Percentiles rank a stretch among this genome's conserved stretches.
Evolutionary conservation across 2,888 invertebrate genomes (phyloP).

Genomic region (Chirona hameri): DNA sequence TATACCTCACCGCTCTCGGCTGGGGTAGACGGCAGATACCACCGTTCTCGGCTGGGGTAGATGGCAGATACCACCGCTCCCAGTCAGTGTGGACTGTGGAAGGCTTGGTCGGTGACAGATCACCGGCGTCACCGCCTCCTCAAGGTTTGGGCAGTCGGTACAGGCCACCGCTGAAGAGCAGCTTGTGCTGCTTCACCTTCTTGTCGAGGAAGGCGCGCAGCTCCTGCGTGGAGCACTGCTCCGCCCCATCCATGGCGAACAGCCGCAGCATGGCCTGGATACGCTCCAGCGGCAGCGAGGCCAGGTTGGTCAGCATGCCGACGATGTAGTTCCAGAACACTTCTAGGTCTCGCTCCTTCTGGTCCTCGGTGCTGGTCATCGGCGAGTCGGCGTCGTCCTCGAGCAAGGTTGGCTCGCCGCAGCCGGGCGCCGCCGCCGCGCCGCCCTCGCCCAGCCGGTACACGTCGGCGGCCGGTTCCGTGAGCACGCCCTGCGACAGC

Average conservation of each 20-base stretch:
- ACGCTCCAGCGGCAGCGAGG: slow-evolving; percentile 81
- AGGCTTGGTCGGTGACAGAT: background rate
- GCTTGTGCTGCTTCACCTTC: slow-evolving; percentile 85
- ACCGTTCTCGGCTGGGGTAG: too few relatives aligned
- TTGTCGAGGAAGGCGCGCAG: slow-evolving; percentile 83
- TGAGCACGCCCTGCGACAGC: slow-evolving; percentile 68
- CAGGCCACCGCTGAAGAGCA: slow-evolving; percentile 78
- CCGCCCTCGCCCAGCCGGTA: slow-evolving; percentile 54
- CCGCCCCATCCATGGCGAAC: slow-evolving; percentile 91
- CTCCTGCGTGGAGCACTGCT: slow-evolving; percentile 77
- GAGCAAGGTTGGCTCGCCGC: slow-evolving; percentile 22
- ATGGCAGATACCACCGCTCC: too few relatives aligned
- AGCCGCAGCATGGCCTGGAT: slow-evolving; percentile 95
- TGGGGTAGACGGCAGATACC: too few relatives aligned
- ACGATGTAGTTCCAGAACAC: slow-evolving; percentile 95
- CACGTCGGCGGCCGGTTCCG: slow-evolving; percentile 68
- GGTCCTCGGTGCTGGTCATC: slow-evolving; percentile 58
- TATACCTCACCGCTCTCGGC: too few relatives aligned
- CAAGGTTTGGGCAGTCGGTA: slow-evolving; percentile 73
- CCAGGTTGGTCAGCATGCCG: slow-evolving; percentile 93
- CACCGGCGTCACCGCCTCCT: background rate
- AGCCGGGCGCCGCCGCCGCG: slow-evolving; percentile 32
- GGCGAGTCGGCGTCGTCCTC: slow-evolving; percentile 35
- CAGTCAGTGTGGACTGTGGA: too few relatives aligned
- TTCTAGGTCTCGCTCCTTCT: slow-evolving; percentile 82